Percentiles rank a stretch among this genome's conserved stretches.
phyloP scores from a whole-genome alignment of 92 coral and sea anemone species.

The Actinostola sp. region DNA sequence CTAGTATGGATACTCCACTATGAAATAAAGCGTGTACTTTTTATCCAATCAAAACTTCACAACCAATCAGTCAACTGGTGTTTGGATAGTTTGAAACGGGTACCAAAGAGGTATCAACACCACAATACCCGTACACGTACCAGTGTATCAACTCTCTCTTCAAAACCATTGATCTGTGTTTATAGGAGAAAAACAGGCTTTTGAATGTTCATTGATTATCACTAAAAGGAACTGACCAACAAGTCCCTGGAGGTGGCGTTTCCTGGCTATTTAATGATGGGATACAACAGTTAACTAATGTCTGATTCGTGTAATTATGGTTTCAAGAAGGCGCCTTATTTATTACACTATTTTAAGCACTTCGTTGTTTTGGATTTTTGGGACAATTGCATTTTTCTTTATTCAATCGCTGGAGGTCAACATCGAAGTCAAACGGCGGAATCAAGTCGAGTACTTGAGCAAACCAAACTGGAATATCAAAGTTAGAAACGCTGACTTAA shows the following conservation, averaged over 20 bases:
- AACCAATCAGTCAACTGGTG: constrained; percentile 4
- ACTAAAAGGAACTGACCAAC: not conserved
- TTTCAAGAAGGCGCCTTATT: constrained; percentile 79
- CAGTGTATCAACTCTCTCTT: constrained; percentile 11
- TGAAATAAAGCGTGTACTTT: constrained; percentile 7
- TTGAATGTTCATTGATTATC: constrained; percentile 10
- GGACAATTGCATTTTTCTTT: constrained; percentile 85
- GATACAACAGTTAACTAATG: too few relatives aligned
- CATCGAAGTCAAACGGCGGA: constrained; percentile 76
- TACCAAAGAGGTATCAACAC: constrained; percentile 1
- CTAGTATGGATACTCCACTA: not conserved
- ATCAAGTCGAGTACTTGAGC: constrained; percentile 59
- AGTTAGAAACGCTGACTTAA: constrained; percentile 3
- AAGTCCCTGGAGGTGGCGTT: too few relatives aligned
- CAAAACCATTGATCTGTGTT: constrained; percentile 38
- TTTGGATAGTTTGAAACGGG: constrained; percentile 3
- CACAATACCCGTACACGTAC: constrained; percentile 14
- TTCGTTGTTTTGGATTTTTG: constrained; percentile 90
- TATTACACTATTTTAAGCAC: constrained; percentile 86
- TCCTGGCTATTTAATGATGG: too few relatives aligned
- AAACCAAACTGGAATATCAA: constrained; percentile 71
- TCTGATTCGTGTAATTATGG: constrained; percentile 32
- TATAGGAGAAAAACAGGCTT: not conserved
- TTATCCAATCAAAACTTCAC: constrained; percentile 4
- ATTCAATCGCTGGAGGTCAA: constrained; percentile 82